Evolutionary conservation across 1,140 invertebrate species (phyloP).

Genomic region (Bicyclus anynana): DNA sequence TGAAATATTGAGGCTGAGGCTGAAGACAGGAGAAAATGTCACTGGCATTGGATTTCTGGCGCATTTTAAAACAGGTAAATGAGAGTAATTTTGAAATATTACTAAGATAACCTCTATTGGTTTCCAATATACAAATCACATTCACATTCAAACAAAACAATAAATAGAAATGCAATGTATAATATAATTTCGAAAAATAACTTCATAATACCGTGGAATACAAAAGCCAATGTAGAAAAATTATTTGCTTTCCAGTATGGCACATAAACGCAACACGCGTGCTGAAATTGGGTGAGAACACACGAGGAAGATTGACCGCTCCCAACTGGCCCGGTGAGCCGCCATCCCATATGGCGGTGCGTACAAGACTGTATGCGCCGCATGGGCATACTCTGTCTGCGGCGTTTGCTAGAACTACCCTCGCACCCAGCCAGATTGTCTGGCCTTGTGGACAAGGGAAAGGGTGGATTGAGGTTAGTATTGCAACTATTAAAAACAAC

Average conservation of each 20-base stretch:
- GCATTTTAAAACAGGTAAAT: conserved; percentile 78
- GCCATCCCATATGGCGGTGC: conserved; percentile 34
- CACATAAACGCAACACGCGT: conserved; percentile 50
- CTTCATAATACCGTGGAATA: too few species aligned
- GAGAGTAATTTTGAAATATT: too few species aligned
- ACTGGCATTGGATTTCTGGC: conserved; percentile 79
- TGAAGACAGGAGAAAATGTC: conserved; percentile 79
- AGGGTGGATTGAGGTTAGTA: conserved; percentile 75
- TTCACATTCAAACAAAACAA: too few species aligned
- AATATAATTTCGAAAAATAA: too few species aligned
- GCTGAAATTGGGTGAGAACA: conserved; percentile 28
- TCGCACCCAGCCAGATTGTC: conserved; percentile 20
- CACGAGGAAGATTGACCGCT: conserved; percentile 39
- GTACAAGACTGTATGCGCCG: conserved; percentile 45
- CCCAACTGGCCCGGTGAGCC: conserved; percentile 51
- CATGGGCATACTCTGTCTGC: conserved; percentile 43
- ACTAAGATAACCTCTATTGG: too few species aligned
- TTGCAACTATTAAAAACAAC: background rate
- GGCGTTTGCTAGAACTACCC: conserved; percentile 34
- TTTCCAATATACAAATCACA: too few species aligned
- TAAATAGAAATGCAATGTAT: too few species aligned
- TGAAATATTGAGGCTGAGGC: conserved; percentile 77
- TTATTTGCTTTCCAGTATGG: conserved; percentile 36
- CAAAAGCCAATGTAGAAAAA: too few species aligned
- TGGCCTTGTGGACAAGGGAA: conserved; percentile 57